Conservation (phyloP, 2,797 vertebrate genomes). For the Gobio occitaniae region DNA sequence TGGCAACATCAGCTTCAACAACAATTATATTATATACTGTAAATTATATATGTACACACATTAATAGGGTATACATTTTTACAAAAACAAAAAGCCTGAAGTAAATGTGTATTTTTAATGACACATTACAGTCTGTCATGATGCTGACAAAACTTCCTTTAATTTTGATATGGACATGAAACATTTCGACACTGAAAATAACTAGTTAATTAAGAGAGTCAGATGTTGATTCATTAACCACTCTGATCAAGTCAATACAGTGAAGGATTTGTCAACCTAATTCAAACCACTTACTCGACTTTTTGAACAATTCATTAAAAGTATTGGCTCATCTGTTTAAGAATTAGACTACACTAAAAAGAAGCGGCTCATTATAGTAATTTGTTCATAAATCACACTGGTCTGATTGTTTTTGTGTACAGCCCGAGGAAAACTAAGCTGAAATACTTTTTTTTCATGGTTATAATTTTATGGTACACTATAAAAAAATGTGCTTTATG, state of each 20-base stretch:
- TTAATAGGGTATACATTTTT: background rate
- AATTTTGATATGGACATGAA: background rate
- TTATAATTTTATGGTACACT: background rate
- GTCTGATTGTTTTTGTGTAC: background rate
- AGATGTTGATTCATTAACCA: conserved; percentile 11
- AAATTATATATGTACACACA: background rate
- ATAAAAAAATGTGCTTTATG: too few species aligned
- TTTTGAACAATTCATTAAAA: conserved; percentile 5
- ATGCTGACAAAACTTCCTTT: background rate
- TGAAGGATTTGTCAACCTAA: conserved; percentile 10
- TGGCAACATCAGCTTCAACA: background rate
- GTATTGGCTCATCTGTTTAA: background rate
- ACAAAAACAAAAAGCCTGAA: background rate
- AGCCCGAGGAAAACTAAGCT: background rate
- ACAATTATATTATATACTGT: background rate
- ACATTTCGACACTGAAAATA: background rate
- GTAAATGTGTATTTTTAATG: background rate
- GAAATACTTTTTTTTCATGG: background rate
- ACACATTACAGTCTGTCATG: background rate
- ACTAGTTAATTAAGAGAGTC: conserved; percentile 3
- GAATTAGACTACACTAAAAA: background rate
- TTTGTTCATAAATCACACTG: background rate
- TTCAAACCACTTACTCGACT: background rate
- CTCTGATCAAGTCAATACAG: background rate
- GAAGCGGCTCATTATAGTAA: background rate